Evolutionary conservation across 2,797 vertebrate genomes (phyloP).

Genomic region (Chelidonichthys spinosus): DNA sequence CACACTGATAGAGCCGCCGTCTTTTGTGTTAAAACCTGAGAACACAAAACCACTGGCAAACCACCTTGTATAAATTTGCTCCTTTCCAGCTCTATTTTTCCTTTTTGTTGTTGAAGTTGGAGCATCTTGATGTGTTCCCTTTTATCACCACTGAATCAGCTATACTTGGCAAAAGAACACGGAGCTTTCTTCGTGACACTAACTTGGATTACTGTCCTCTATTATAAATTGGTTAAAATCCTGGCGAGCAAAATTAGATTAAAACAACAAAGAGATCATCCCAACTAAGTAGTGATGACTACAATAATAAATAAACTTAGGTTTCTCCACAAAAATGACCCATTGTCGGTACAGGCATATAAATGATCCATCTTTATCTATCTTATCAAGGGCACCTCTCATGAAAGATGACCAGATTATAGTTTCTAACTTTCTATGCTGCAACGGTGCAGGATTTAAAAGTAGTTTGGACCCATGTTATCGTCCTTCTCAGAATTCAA

Average conservation of each 20-base stretch:
- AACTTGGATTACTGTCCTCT: conserved; percentile 33
- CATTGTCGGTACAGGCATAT: not conserved
- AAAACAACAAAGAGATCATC: conserved; percentile 2
- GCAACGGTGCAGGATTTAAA: conserved; percentile 28
- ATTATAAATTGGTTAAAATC: conserved; percentile 35
- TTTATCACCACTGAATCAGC: conserved; percentile 40
- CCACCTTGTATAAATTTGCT: not conserved
- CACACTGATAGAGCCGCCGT: conserved; percentile 25
- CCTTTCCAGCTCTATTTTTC: conserved; percentile 26
- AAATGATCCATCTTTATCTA: conserved; percentile 27
- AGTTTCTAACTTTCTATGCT: conserved; percentile 1
- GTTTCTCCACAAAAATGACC: conserved; percentile 11
- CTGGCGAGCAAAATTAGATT: conserved; percentile 17
- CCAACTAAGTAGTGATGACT: not conserved
- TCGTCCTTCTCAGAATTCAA: conserved; percentile 1
- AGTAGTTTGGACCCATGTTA: conserved; percentile 5
- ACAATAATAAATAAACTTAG: conserved; percentile 4
- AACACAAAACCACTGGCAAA: conserved; percentile 22
- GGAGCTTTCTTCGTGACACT: conserved; percentile 36
- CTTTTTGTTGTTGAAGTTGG: conserved; percentile 21
- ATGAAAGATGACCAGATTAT: conserved; percentile 13
- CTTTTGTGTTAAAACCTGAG: conserved; percentile 25
- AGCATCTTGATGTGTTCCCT: conserved; percentile 38
- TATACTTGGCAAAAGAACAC: conserved; percentile 42
- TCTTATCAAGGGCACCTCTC: conserved; percentile 24